Evolutionary conservation across 23 tunicate species (phyloP).

Genomic region (Clavelina lepadiformis): DNA sequence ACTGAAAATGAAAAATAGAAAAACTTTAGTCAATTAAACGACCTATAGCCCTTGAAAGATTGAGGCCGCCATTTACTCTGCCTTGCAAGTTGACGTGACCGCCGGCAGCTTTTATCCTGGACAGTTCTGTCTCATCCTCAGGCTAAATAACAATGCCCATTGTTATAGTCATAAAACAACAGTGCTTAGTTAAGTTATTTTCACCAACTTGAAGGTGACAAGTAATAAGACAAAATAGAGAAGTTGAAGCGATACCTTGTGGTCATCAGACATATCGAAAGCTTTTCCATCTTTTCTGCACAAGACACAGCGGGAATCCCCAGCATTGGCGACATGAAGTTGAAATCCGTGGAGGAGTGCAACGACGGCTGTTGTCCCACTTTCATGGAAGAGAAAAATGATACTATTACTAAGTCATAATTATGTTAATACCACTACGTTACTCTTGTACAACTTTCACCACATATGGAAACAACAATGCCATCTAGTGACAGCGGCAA

Average conservation of each 20-base stretch:
- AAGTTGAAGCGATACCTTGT: conserved; percentile 36
- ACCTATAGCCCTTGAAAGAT: conserved; percentile 82
- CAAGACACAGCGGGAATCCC: conserved; percentile 90
- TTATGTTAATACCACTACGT: too few relatives aligned
- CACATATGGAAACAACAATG: too few relatives aligned
- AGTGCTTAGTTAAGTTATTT: not conserved
- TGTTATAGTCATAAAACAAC: not conserved
- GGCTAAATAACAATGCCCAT: conserved; percentile 37
- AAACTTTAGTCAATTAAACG: not conserved
- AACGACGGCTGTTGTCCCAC: conserved; percentile 92
- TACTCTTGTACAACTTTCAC: too few relatives aligned
- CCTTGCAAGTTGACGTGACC: conserved; percentile 89
- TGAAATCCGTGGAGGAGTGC: conserved; percentile 45
- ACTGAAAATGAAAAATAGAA: not conserved
- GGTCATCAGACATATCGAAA: conserved; percentile 87
- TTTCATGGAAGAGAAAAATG: not conserved
- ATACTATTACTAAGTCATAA: too few relatives aligned
- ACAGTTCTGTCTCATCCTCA: conserved; percentile 75
- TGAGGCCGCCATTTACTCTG: conserved; percentile 88
- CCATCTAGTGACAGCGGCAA: too few relatives aligned
- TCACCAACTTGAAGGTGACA: not conserved
- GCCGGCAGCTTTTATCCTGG: conserved; percentile 68
- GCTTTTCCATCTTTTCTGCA: conserved; percentile 76
- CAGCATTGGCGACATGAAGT: conserved; percentile 88
- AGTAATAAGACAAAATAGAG: not conserved